Evolutionary conservation across 2,888 invertebrate genomes (phyloP).

Genomic region (Dorcus parallelipipedus): DNA sequence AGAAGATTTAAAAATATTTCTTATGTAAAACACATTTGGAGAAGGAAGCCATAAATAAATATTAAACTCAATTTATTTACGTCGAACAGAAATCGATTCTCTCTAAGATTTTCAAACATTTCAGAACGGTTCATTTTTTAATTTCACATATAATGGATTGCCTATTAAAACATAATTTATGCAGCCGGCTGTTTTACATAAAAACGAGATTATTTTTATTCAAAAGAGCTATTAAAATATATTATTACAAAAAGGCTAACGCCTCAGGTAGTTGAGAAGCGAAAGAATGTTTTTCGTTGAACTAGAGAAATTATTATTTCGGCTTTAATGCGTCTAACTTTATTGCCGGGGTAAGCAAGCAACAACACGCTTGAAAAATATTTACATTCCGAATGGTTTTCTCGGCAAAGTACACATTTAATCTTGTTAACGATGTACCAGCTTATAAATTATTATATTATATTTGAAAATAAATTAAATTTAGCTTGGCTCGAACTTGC

Average conservation of each 20-base stretch:
- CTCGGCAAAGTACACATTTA: conserved; percentile 29
- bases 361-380: conserved; percentile 28
- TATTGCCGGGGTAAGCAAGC: conserved; percentile 12
- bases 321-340: conserved; percentile 17
- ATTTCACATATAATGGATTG: conserved; percentile 25
- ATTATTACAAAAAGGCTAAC: conserved; percentile 5
- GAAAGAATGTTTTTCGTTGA: not conserved
- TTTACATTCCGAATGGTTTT: conserved; percentile 31
- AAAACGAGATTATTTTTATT: conserved; percentile 20
- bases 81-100: not conserved
- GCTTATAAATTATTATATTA: conserved; percentile 28
- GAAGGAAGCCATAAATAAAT: too few species aligned
- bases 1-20: too few species aligned
- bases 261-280: not conserved
- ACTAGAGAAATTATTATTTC: conserved; percentile 12
- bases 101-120: not conserved
- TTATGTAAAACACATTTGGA: too few species aligned
- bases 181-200: conserved; percentile 12
- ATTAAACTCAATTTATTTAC: too few species aligned
- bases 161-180: conserved; percentile 9
- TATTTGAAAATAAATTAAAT: conserved; percentile 23
- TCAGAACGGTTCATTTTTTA: not conserved
- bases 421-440: conserved; percentile 29
- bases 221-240: conserved; percentile 16
- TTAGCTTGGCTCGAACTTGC: conserved; percentile 10